phyloP scores from a whole-genome alignment of 37 sponge, comb jelly and placozoan species.

The Chondrosia reniformis region DNA sequence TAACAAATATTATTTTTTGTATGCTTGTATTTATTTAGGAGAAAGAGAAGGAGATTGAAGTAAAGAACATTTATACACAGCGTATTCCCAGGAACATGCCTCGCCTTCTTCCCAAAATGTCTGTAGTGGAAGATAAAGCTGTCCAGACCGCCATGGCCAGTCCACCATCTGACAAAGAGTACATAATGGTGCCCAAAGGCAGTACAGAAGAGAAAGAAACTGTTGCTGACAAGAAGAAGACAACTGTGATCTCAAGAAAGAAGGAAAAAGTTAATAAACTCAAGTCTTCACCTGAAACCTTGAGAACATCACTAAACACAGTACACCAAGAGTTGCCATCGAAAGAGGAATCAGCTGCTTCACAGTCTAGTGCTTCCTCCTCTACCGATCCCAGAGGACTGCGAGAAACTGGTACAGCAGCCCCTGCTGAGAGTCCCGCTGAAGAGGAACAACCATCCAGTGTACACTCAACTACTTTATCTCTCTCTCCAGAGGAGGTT shows the following conservation, averaged over 20 bases:
- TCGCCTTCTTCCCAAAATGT: not conserved
- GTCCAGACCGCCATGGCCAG: not conserved
- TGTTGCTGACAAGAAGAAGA: conserved; percentile 18
- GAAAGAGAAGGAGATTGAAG: conserved; percentile 62
- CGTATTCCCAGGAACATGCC: conserved; percentile 34
- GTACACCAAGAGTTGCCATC: no score
- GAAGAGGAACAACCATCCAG: no score
- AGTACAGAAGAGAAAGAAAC: conserved; percentile 16
- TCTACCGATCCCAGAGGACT: not conserved
- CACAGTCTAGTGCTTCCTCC: not conserved
- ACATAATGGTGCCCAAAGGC: no score
- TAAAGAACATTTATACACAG: conserved; percentile 72
- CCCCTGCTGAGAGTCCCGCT: not conserved
- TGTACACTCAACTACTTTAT: no score
- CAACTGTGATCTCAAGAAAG: not conserved
- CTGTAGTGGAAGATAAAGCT: not conserved
- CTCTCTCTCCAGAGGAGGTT: no score
- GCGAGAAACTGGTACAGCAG: not conserved
- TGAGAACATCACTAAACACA: no score
- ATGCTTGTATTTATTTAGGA: conserved; percentile 53
- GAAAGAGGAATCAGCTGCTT: no score
- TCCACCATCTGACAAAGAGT: no score
- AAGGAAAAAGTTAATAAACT: no score
- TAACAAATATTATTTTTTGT: not conserved
- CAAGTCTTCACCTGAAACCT: no score